Evolutionary conservation across 2,113 vertebrate species (phyloP).

Genomic region (Sylvia atricapilla): DNA sequence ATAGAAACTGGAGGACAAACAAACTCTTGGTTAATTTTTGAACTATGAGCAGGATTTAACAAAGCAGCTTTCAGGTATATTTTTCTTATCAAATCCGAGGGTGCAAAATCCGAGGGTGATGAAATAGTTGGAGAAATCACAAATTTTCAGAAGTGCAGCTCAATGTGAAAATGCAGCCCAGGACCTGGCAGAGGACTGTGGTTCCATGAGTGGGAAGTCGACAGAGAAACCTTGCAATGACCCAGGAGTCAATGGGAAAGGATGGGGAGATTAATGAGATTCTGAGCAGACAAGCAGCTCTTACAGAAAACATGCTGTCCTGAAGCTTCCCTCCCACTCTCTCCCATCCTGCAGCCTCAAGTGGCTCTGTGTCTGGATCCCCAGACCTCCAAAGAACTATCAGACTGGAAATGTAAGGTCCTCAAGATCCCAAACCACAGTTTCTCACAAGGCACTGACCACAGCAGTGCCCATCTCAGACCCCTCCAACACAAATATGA

Average conservation of each 20-base stretch:
- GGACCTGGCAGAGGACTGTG: neutral
- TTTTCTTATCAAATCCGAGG: slow-evolving; percentile 13
- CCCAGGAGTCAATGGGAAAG: neutral
- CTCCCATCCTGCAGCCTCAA: neutral
- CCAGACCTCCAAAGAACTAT: neutral
- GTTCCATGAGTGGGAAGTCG: neutral
- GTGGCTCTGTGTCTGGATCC: neutral
- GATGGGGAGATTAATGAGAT: neutral
- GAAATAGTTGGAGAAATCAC: slow-evolving; percentile 24
- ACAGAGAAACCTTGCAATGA: slow-evolving; percentile 30
- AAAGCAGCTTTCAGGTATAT: neutral
- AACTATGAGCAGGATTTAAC: neutral
- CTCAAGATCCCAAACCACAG: neutral
- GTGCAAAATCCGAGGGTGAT: slow-evolving; percentile 16
- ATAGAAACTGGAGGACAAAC: neutral
- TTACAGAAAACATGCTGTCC: neutral
- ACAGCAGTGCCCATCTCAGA: neutral
- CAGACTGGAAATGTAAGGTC: neutral
- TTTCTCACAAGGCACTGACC: neutral
- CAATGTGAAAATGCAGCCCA: neutral
- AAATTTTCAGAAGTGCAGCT: neutral
- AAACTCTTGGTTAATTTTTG: neutral
- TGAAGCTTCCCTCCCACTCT: slow-evolving; percentile 2
- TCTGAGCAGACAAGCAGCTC: neutral
- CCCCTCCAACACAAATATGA: neutral